These are phyloP conservation scores for Belgica antarctica DNA, from an alignment of 2,888 invertebrate species.

Conservation along the genomic window DNA sequence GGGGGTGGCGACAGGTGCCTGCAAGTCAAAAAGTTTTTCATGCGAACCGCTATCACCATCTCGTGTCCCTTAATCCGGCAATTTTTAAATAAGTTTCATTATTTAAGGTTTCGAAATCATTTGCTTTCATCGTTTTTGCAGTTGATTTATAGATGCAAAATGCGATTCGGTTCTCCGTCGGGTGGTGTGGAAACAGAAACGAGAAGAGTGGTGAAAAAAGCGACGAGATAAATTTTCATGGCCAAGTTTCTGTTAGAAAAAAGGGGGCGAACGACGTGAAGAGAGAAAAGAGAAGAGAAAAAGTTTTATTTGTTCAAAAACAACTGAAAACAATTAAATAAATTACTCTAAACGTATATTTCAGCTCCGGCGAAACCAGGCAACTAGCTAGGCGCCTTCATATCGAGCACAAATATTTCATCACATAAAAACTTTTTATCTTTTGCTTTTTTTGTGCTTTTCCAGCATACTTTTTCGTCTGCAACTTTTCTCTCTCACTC, in stretches of 20 bases:
- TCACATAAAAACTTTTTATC: conserved; percentile 16
- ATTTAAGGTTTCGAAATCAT: conserved; percentile 14
- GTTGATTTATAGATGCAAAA: conserved; percentile 19
- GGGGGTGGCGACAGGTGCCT: too few relatives aligned
- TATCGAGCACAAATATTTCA: conserved; percentile 33
- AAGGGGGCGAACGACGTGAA: conserved; percentile 7
- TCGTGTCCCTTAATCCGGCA: conserved; percentile 2
- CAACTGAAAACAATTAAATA: conserved; percentile 40
- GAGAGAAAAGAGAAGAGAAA: too few relatives aligned
- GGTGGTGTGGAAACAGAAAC: neutral
- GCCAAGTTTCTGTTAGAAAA: conserved; percentile 4
- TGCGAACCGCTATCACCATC: too few relatives aligned
- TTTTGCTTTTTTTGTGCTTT: neutral
- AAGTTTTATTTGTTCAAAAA: conserved; percentile 31
- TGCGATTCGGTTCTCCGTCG: neutral
- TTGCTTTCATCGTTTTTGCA: conserved; percentile 20
- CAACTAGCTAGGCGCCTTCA: conserved; percentile 31
- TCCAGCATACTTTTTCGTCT: neutral
- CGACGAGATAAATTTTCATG: conserved; percentile 24
- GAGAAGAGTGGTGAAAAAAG: neutral
- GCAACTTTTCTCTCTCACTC: neutral
- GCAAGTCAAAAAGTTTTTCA: too few relatives aligned
- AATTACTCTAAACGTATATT: conserved; percentile 36
- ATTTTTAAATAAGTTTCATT: conserved; percentile 3
- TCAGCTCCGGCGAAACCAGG: neutral